phyloP scores from a whole-genome alignment of 2,113 vertebrate species.

The Sakesphorus luctuosus region DNA sequence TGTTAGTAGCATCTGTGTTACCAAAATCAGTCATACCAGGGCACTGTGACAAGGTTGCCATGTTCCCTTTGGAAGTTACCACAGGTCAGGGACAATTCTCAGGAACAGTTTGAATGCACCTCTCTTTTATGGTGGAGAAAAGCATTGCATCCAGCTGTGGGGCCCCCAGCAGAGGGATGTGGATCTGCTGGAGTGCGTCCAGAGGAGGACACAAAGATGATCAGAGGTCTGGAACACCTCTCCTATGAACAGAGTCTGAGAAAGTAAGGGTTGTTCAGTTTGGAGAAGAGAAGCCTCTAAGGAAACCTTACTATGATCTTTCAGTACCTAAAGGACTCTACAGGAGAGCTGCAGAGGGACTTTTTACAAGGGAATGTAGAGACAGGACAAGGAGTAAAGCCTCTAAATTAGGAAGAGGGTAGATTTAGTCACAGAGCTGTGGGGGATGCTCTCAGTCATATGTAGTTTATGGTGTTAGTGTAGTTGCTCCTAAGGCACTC shows the following conservation, averaged over 20 bases:
- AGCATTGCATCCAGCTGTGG: not conserved
- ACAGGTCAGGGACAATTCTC: not conserved
- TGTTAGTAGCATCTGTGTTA: not conserved
- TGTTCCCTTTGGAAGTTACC: not conserved
- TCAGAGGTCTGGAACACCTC: not conserved
- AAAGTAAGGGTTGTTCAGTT: not conserved
- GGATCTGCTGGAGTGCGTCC: not conserved
- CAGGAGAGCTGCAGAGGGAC: not conserved
- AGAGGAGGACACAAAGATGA: not conserved
- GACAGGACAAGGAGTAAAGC: not conserved
- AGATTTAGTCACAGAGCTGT: not conserved
- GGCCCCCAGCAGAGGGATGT: not conserved
- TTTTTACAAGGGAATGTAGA: not conserved
- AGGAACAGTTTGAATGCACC: not conserved
- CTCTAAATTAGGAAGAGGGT: not conserved
- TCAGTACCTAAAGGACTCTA: not conserved
- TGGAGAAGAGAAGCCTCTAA: not conserved
- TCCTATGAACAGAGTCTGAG: not conserved
- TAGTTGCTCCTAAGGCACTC: not conserved
- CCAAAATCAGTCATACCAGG: not conserved
- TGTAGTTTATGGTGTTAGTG: not conserved
- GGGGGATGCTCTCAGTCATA: not conserved
- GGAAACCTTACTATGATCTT: not conserved
- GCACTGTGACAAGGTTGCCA: accelerated
- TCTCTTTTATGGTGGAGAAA: not conserved